A percentile compares a stretch with the other conserved stretches of the same genome.
Conservation (phyloP, 2,113 vertebrate species). For the Trichechus manatus region DNA sequence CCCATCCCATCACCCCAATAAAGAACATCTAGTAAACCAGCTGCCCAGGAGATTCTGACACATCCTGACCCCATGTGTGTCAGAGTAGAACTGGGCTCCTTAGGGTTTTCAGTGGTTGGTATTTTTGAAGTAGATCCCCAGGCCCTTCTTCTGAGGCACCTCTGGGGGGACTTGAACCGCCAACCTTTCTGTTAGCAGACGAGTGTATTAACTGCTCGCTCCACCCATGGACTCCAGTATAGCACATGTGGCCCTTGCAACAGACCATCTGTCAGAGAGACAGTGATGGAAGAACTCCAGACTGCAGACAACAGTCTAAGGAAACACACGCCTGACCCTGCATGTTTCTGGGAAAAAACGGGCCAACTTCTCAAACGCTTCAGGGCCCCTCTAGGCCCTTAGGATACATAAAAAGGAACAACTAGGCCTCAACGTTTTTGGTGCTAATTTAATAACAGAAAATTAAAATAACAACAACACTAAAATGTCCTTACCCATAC, state of each 20-base stretch:
- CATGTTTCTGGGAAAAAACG: background rate
- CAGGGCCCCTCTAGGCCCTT: background rate
- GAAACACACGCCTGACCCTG: background rate
- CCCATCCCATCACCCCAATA: background rate
- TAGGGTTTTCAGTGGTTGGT: background rate
- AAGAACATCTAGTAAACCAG: background rate
- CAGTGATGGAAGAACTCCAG: background rate
- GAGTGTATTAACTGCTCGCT: no score
- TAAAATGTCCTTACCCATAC: conserved; percentile 23
- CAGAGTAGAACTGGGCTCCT: background rate
- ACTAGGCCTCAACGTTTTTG: background rate
- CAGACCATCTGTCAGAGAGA: background rate
- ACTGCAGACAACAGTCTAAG: background rate
- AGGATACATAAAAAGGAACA: background rate
- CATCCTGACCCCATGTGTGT: background rate
- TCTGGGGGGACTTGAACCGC: background rate
- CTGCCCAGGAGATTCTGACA: background rate
- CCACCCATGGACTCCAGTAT: background rate
- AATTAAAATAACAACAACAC: background rate
- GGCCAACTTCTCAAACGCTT: conserved; percentile 8
- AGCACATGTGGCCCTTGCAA: background rate
- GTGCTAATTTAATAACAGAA: background rate
- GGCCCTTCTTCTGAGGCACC: background rate
- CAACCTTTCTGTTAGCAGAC: background rate
- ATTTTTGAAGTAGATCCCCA: background rate